Evolutionary conservation across 2,113 vertebrate species (phyloP).

Genomic region (Ornithorhynchus anatinus): DNA sequence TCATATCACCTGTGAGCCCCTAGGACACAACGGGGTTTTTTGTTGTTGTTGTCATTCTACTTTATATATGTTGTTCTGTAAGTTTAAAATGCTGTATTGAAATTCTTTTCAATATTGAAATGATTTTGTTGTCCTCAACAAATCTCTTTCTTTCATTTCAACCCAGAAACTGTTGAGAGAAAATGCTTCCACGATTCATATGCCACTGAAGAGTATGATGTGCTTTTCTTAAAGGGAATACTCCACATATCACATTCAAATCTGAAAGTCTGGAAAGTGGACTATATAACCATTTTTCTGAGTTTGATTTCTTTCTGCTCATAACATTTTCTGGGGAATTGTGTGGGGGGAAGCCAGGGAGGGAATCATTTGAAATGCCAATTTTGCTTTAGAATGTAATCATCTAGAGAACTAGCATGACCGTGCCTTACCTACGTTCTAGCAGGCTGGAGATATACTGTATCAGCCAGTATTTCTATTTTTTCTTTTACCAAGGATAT

Average conservation of each 20-base stretch:
- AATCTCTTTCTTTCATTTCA: conserved; percentile 40
- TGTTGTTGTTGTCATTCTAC: no score
- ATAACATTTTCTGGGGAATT: no score
- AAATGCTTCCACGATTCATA: conserved; percentile 54
- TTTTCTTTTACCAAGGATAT: no score
- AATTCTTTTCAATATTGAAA: conserved; percentile 45
- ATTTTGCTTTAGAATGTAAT: conserved; percentile 41
- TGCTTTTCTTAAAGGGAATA: conserved; percentile 56
- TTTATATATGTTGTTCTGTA: conserved; percentile 49
- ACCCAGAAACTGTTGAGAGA: conserved; percentile 40
- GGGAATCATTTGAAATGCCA: conserved; percentile 44
- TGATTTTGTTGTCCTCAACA: conserved; percentile 58
- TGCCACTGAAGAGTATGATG: conserved; percentile 52
- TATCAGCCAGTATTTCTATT: no score
- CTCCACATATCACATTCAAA: conserved; percentile 63
- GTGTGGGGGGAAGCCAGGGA: no score
- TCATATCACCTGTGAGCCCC: conserved; percentile 1
- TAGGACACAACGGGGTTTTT: background rate
- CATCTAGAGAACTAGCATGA: no score
- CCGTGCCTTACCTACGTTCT: background rate
- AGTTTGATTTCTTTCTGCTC: conserved; percentile 62
- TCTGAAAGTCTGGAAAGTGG: conserved; percentile 62
- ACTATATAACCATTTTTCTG: conserved; percentile 61
- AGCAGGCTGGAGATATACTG: conserved; percentile 14
- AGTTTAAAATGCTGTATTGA: conserved; percentile 45